These are phyloP conservation scores for Chaetodon trifascialis DNA, from an alignment of 2,113 vertebrate genomes.

Conservation along the genomic window DNA sequence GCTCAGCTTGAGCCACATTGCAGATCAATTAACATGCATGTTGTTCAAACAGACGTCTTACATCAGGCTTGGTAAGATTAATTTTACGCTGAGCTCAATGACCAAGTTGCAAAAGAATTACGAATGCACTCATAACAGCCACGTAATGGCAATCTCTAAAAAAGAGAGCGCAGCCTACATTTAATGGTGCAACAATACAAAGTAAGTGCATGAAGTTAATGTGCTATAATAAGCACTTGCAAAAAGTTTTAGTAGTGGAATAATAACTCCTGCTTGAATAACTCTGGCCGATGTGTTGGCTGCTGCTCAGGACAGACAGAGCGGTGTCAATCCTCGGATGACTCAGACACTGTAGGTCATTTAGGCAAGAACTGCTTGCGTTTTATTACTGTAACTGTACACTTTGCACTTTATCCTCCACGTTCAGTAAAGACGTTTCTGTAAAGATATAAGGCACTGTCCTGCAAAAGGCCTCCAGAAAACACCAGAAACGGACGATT, in stretches of 20 bases:
- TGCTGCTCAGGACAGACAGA: slow-evolving; percentile 19
- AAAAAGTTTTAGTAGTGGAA: slow-evolving; percentile 25
- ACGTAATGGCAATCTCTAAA: not conserved
- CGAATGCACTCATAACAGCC: not conserved
- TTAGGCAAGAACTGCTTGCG: not conserved
- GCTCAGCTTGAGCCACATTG: not conserved
- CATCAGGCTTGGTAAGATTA: not conserved
- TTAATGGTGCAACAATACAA: not conserved
- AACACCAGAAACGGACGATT: not conserved
- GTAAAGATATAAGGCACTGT: not conserved
- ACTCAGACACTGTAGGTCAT: slow-evolving; percentile 23
- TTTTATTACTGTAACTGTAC: slow-evolving; percentile 22
- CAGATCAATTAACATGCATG: too few species aligned
- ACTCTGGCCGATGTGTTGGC: slow-evolving; percentile 26
- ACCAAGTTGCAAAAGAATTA: not conserved
- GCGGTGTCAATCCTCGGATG: slow-evolving; percentile 12
- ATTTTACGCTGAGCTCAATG: not conserved
- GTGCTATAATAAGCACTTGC: slow-evolving; percentile 15
- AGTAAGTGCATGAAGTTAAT: not conserved
- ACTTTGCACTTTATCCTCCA: not conserved
- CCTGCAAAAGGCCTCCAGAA: not conserved
- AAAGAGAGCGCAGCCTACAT: not conserved
- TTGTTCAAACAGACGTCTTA: not conserved
- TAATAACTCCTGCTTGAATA: slow-evolving; percentile 38
- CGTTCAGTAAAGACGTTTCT: not conserved